Conservation (phyloP, 1,140 invertebrate species). For the Bombyx mandarina region DNA sequence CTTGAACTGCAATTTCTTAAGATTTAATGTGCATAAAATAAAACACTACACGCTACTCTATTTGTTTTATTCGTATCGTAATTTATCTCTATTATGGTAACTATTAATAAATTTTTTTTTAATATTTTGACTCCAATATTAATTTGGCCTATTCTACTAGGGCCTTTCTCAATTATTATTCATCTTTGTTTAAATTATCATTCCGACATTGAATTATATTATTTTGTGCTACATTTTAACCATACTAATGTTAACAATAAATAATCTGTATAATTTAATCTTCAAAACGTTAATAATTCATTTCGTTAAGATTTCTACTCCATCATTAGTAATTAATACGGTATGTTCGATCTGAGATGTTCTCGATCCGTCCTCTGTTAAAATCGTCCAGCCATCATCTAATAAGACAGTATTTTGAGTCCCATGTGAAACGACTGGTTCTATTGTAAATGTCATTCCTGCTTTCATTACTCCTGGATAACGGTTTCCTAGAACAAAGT, state of each 20-base stretch:
- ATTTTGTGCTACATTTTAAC: too few species aligned
- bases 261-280: neutral
- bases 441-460: conserved; percentile 96
- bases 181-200: too few species aligned
- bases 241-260: neutral
- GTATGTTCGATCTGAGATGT: conserved; percentile 95
- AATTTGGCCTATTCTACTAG: too few species aligned
- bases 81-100: too few species aligned
- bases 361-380: conserved; percentile 83
- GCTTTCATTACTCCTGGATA: conserved; percentile 82
- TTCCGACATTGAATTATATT: too few species aligned
- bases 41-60: conserved; percentile 48
- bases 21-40: conserved; percentile 58
- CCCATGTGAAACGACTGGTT: conserved; percentile 89
- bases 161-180: neutral
- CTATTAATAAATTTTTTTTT: too few species aligned
- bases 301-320: conserved; percentile 80
- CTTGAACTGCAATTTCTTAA: conserved; percentile 18
- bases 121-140: too few species aligned
- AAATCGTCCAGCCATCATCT: conserved; percentile 91
- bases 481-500: conserved; percentile 73
- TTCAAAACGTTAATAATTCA: conserved; percentile 5
- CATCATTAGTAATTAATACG: conserved; percentile 83
- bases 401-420: conserved; percentile 76
- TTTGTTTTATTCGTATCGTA: conserved; percentile 32